These are phyloP conservation scores for Galaxea fascicularis DNA, from an alignment of 92 coral and sea anemone genomes.

Conservation along the genomic window DNA sequence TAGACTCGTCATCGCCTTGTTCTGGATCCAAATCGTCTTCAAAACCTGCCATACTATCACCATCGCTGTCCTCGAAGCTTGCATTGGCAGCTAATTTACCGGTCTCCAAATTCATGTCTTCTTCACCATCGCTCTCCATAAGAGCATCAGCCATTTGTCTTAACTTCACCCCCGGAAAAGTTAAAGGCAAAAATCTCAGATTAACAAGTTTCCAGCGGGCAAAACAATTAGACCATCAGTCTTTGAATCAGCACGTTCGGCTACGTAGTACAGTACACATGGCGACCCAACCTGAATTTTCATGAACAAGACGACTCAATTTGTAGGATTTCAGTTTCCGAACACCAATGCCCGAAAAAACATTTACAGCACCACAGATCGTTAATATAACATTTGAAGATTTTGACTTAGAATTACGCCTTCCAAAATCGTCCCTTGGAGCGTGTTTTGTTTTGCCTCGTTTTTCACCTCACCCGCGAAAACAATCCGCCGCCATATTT, in stretches of 20 bases:
- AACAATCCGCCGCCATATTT: slow-evolving; percentile 51
- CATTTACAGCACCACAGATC: background rate
- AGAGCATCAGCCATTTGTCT: slow-evolving; percentile 36
- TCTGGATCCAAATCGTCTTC: slow-evolving; percentile 38
- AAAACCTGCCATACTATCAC: slow-evolving; percentile 38
- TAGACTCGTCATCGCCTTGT: slow-evolving; percentile 50
- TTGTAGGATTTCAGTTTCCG: background rate
- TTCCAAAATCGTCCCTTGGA: background rate
- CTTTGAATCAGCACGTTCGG: background rate
- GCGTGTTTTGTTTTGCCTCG: background rate
- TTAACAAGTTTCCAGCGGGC: background rate
- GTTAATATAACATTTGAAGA: background rate
- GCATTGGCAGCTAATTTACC: slow-evolving; percentile 1
- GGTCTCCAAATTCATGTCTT: slow-evolving; percentile 19
- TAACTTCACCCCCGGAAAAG: no score
- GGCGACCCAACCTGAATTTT: slow-evolving; percentile 16
- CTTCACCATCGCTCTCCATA: slow-evolving; percentile 57
- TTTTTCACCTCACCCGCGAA: background rate
- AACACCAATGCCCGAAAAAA: background rate
- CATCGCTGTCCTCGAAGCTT: slow-evolving; percentile 29
- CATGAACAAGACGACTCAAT: background rate
- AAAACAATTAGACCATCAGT: background rate
- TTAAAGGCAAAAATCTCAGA: no score
- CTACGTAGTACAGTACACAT: background rate
- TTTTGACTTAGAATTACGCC: background rate